Base-by-base conservation (phyloP, 2,113 vertebrate species). In the Turdus rufiventris region DNA sequence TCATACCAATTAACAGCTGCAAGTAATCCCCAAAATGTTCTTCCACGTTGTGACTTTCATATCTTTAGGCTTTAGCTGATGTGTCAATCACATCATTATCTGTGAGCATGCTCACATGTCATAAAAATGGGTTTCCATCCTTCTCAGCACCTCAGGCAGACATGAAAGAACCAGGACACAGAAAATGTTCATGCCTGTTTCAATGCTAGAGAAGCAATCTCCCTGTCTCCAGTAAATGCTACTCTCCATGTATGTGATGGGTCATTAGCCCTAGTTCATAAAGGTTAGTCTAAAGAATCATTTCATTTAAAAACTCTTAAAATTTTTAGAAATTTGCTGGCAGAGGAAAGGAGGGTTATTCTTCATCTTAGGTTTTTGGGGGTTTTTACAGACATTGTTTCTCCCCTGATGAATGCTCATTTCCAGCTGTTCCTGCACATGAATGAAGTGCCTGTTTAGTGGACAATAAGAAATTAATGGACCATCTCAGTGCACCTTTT, bases 401-500 rank as follows among this genome's bases (percentile, higher is more conserved):
- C 51, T 48, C n/a, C 50, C 66, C 60, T 9, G 11, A 66, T 6
- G 16, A 86, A 82, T 40, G 50, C 21, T 89, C 47, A 45, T 63
- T 83, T 88, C 42, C 89, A 94, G 75, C 29, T 9, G 1, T 31
- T 89, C 85, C 81, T 26, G 25, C 33, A 58, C 21, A 33, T 6
- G 38, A 51, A 83, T 60, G 33, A 78, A 75, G 75, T 7, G 70
- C 14, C 45, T n/a, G 18, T 74, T 85, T 33, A 75, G 57, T 9
- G 62, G 89, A 93, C 80, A 75, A 65, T 8, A 75, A 78, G 61
- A 38, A 72, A 74, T 81, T 87, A 89, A 94, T 47, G 53, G 91
- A 51, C 58, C 63, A 62, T 66, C 60, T 58, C 58, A 25, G 23
- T 6, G 21, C 47, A 88, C 38, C 58, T 94, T 85, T 70, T 56